Base-by-base conservation (phyloP, 92 coral and sea anemone genomes). In the Palythoa grandiflora region DNA sequence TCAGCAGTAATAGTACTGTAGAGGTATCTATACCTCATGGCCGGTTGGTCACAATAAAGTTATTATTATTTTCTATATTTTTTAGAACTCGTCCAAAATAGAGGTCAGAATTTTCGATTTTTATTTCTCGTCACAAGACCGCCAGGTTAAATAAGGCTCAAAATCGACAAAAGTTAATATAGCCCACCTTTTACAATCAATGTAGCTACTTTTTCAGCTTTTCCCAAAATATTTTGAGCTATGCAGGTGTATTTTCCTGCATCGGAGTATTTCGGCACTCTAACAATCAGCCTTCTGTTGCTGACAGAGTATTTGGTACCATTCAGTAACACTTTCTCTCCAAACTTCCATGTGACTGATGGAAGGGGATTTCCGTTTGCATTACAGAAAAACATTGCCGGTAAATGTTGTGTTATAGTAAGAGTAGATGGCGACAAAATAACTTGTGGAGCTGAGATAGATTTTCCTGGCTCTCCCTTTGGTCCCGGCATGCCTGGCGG, bases 171-270 rank as follows among this genome's bases (percentile, higher is more conserved):
- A n/a, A n/a, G n/a, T n/a, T n/a, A n/a, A n/a, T n/a, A n/a, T n/a
- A n/a, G n/a, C 76, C 6, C 48, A 72, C 76, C 76, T 72, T 8
- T 72, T 0, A 72, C 76, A 3, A 72, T 37, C 44, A 72, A 11
- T 0, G 48, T 36, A 1, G 76, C 51, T 51, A 38, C 76, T 17
- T 17, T 17, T 11, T 16, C 47, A 44, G n/a, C n/a, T n/a, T n/a
- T n/a, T n/a, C 79, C 79, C 5, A 75, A 37, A 48, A 75, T 48
- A 5, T 40, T 75, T 17, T 17, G 10, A 17, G 79, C 79, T 1
- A 75, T 19, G 13, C 79, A 75, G 9, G 55, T 44, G 59, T 75
- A 75, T 16, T 75, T 15, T 40, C 78, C 78, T 16, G 78, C 78
- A 15, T 73, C 78, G 5, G 54, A 39, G 78, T 73, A 73, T 9